Evolutionary conservation across 2,888 invertebrate species (phyloP).

Genomic region (Chrysopilus asiliformis): DNA sequence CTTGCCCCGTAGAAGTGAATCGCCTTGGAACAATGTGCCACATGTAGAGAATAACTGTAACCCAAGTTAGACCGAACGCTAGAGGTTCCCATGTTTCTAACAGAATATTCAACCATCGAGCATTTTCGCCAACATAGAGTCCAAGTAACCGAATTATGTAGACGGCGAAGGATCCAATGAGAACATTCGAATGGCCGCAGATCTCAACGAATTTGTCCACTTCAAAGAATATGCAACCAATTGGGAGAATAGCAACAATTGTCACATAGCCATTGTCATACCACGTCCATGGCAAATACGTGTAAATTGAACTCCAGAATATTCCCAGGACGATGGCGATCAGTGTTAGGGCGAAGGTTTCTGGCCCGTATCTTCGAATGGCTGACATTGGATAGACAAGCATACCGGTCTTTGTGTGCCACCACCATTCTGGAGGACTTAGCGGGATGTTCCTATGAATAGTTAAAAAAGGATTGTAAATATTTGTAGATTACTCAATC

Average conservation of each 20-base stretch:
- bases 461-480: not conserved
- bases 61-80: slow-evolving; percentile 64
- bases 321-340: slow-evolving; percentile 58
- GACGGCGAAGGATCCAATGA: slow-evolving; percentile 68
- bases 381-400: slow-evolving; percentile 68
- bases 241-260: slow-evolving; percentile 22
- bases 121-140: slow-evolving; percentile 43
- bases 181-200: slow-evolving; percentile 65
- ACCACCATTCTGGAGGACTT: slow-evolving; percentile 78
- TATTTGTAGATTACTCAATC: not conserved
- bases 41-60: slow-evolving; percentile 66
- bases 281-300: slow-evolving; percentile 56
- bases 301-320: slow-evolving; percentile 70
- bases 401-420: slow-evolving; percentile 68
- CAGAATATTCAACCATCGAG: slow-evolving; percentile 48
- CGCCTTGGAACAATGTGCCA: slow-evolving; percentile 67
- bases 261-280: slow-evolving; percentile 21
- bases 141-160: slow-evolving; percentile 64
- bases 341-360: slow-evolving; percentile 54
- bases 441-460: slow-evolving; percentile 51
- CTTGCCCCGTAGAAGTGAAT: slow-evolving; percentile 64
- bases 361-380: slow-evolving; percentile 59
- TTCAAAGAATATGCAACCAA: slow-evolving; percentile 37
- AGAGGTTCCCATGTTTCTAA: slow-evolving; percentile 63
- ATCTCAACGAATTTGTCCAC: slow-evolving; percentile 74